Evolutionary conservation across 2,113 vertebrate genomes (phyloP).

Genomic region (Callipepla squamata): DNA sequence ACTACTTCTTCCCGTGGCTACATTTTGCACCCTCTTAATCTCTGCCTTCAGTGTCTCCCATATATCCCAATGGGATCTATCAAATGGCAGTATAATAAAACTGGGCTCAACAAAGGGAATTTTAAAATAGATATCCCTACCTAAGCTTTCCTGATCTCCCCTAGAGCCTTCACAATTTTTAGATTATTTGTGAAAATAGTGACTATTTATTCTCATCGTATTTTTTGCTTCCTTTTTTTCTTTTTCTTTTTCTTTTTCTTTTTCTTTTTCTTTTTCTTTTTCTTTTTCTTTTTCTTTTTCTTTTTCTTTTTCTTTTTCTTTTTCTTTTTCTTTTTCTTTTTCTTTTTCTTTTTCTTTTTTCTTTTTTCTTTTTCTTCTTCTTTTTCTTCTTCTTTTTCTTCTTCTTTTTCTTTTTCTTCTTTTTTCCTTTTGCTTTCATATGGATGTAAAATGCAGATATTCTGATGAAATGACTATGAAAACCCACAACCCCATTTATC

Average conservation of each 20-base stretch:
- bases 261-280: too few species aligned
- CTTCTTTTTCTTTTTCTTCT: background rate
- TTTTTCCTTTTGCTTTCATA: background rate
- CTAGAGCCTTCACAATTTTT: background rate
- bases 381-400: background rate
- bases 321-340: too few species aligned
- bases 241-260: too few species aligned
- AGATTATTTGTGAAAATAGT: background rate
- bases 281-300: background rate
- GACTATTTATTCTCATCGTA: background rate
- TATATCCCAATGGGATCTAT: rapidly evolving
- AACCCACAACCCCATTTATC: background rate
- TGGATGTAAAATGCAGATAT: background rate
- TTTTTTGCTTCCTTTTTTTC: background rate
- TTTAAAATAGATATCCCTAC: background rate
- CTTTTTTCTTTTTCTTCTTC: background rate
- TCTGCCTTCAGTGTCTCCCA: background rate
- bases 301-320: background rate
- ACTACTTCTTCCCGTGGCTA: background rate
- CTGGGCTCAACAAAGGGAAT: background rate
- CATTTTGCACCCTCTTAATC: rapidly evolving
- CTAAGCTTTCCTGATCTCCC: background rate
- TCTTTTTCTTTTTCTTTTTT: too few species aligned
- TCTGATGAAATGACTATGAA: background rate
- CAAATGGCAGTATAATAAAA: rapidly evolving